Percentiles rank a stretch among this genome's conserved stretches.
phyloP scores from a whole-genome alignment of 2,888 invertebrate species.

The Oligia fasciuncula region DNA sequence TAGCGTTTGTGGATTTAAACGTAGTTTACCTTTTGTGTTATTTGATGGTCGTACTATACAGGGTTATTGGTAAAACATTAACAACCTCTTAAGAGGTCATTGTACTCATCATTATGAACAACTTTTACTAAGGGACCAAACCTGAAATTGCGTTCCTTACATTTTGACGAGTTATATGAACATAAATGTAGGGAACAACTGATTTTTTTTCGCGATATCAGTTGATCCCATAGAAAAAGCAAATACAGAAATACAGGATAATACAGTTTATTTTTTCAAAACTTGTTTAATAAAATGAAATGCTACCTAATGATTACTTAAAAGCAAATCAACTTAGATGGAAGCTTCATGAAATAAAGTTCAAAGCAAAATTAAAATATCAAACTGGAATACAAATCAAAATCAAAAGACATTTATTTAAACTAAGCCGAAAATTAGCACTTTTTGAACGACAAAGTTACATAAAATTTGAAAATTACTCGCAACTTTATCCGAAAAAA shows the following conservation, averaged over 20 bases:
- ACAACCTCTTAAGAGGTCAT: no score
- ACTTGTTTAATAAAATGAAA: not conserved
- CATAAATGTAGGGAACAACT: no score
- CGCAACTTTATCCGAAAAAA: not conserved
- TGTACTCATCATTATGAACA: no score
- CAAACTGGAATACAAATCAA: not conserved
- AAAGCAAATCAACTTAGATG: not conserved
- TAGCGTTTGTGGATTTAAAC: conserved; percentile 15
- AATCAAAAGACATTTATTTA: not conserved
- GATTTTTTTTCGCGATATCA: no score
- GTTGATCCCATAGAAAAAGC: no score
- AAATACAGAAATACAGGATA: no score
- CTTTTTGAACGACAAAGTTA: not conserved
- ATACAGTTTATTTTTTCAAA: not conserved
- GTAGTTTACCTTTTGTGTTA: not conserved
- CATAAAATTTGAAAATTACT: not conserved
- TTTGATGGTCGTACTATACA: not conserved
- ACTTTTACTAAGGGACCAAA: no score
- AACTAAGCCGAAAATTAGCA: not conserved
- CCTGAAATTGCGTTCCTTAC: no score
- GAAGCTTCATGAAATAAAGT: not conserved
- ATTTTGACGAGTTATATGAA: no score
- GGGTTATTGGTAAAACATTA: no score
- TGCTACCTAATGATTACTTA: not conserved
- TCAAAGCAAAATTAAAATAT: not conserved